A percentile compares a stretch with the other conserved stretches of the same genome.
Conservation (phyloP, 1,140 invertebrate genomes). For the Heterodera schachtii region DNA sequence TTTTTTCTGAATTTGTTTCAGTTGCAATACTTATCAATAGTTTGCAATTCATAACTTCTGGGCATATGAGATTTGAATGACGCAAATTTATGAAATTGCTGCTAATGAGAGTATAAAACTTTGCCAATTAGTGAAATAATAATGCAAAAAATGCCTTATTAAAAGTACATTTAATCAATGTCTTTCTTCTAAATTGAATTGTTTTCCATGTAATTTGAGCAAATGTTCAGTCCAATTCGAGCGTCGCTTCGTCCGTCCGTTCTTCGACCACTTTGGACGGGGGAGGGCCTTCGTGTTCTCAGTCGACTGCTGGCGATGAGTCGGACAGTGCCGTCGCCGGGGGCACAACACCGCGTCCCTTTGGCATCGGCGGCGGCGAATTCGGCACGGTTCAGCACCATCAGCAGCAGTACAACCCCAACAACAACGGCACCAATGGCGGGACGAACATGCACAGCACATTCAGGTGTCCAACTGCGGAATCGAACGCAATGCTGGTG, state of each 20-base stretch:
- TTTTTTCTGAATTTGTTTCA: too few species aligned
- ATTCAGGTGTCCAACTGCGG: not conserved
- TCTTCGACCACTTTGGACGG: constrained; percentile 1
- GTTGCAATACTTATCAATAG: too few species aligned
- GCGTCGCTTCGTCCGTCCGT: constrained; percentile 1
- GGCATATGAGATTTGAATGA: too few species aligned
- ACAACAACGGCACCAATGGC: not conserved
- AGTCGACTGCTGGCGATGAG: not conserved
- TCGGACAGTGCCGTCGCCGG: not conserved
- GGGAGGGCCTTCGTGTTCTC: not conserved
- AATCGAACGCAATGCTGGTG: not conserved
- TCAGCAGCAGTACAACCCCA: not conserved
- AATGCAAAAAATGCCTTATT: too few species aligned
- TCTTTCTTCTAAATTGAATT: too few species aligned
- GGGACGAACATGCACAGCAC: not conserved
- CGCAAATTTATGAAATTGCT: too few species aligned
- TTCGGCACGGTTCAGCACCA: not conserved
- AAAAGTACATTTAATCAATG: too few species aligned
- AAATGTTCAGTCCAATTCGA: not conserved
- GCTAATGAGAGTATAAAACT: too few species aligned
- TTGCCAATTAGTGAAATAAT: too few species aligned
- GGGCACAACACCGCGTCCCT: not conserved
- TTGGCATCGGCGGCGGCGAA: not conserved
- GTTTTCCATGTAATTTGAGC: too few species aligned
- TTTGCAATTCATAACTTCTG: too few species aligned